A percentile compares a stretch with the other conserved stretches of the same genome.
phyloP scores from a whole-genome alignment of 2,113 vertebrate genomes.

The Prochilodus magdalenae region DNA sequence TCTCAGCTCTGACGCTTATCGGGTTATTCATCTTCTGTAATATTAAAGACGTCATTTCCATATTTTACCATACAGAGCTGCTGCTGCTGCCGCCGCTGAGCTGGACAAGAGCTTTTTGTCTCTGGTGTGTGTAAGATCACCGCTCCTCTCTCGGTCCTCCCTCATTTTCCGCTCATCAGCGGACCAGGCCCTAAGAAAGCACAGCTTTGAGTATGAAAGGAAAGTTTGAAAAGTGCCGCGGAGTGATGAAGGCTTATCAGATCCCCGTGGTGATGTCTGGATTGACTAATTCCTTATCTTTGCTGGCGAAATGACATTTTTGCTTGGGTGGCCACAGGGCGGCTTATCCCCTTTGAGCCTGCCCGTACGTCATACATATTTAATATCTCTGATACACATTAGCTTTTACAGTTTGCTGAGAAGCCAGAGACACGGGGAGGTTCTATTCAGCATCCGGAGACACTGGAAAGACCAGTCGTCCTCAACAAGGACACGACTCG shows the following conservation, averaged over 20 bases:
- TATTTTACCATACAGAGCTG: conserved; percentile 4
- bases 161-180: conserved; percentile 39
- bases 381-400: conserved; percentile 41
- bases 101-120: neutral
- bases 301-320: conserved; percentile 55
- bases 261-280: conserved; percentile 53
- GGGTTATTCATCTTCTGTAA: conserved; percentile 11
- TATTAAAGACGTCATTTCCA: conserved; percentile 18
- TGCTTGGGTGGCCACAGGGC: conserved; percentile 51
- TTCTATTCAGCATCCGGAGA: neutral
- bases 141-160: neutral
- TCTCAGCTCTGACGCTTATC: neutral
- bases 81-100: neutral
- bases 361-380: conserved; percentile 42
- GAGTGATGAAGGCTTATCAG: conserved; percentile 67
- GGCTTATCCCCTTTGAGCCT: conserved; percentile 44
- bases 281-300: conserved; percentile 65
- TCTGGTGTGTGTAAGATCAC: neutral
- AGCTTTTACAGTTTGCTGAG: conserved; percentile 41
- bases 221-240: conserved; percentile 57
- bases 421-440: conserved; percentile 4
- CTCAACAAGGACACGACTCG: conserved; percentile 14
- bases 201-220: conserved; percentile 45
- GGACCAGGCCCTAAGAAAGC: conserved; percentile 31
- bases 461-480: neutral